Base-by-base conservation (phyloP, 2,888 invertebrate species). In the Biston betularia region DNA sequence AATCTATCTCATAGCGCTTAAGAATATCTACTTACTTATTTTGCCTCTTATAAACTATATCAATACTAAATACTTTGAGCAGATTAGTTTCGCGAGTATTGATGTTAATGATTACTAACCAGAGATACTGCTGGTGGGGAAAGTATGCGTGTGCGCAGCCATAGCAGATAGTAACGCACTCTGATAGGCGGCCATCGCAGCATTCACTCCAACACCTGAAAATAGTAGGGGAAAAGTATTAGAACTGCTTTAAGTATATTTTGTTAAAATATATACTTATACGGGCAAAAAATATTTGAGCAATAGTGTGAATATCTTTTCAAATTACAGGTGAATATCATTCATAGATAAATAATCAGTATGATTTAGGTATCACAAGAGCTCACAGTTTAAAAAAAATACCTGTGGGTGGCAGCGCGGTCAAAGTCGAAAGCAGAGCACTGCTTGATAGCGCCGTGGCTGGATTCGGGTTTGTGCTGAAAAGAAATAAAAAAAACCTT, bases 171-270 rank as follows among this genome's bases (percentile, higher is more conserved):
- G 79, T 65, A 94, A 73, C 4, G 94, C 94, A 79, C 92, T 94
- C 70, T 94, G 94, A 71, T 94, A 94, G 0, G 94, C 94, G 1
- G 94, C 94, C 92, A 94, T 94, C 1, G 94, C 94, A 5, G 94
- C 93, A 65, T 93, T 93, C 68, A 93, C 92, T 35, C 93, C 93
- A 45, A 89, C 89, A 45, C 90, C 90, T 90, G 73, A 15, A 76
- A 73, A 55, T n/a, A 0, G 12, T 11, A 24, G n/a, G 5, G 9
- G 33, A 54, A 8, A 5, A 33, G 8, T 11, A 8, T n/a, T 7
- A n/a, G 44, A 38, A 9, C 38, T 4, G 38, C 38, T 38, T 1
- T 9, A 38, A 38, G 6, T 38, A 38, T 4, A 38, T 9, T 38
- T 1, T 4, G n/a, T 12, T 12, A 0, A n/a, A 24, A 24, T 24